Evolutionary conservation across 2,888 invertebrate species (phyloP), one percentile per base, ranked within the genome.

Genomic region (Polia nebulosa): DNA sequence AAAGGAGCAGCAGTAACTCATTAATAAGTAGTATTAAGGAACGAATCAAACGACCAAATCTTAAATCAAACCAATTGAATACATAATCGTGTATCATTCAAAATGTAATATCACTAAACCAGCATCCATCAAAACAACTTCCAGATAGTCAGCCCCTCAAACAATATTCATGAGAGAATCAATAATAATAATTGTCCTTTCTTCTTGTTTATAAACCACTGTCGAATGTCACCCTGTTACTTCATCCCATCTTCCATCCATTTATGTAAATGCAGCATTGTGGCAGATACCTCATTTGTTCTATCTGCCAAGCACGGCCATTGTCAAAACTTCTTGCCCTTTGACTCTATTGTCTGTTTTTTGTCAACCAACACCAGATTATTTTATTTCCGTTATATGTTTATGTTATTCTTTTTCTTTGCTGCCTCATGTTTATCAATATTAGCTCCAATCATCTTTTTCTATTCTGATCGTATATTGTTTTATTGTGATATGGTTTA

Each of bases 291-390:
- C 89, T 93, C 93, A 92, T 95, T 95, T 95, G 94, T 95, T 93
- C 93, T 93, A 93, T 93, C 93, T 89, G 76, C 82, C 81, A 83
- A 82, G 82, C 87, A 87, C 83, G 82, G 82, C 90, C 88, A 93
- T 95, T 95, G 95, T 95, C 93, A 92, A 92, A 88, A 87, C 85
- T 78, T 74, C 70, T 71, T 94, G 93, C 92, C 94, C 95, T 95
- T 94, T 95, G 95, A 94, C 95, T 94, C 93, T 74, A 95, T 95
- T 95, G 95, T 95, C 85, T 92, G 90, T 94, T 95, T 95, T 95
- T 95, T 95, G 92, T 94, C 88, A 90, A 85, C 89, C 84, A 86
- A 87, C 87, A 79, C 82, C 85, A 91, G 94, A 95, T 94, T 92
- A 95, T 95, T 95, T 95, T 93, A 95, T 95, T 94, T 95, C 95